Evolutionary conservation across 1,140 invertebrate species (phyloP), one percentile per base, ranked within the genome.

Genomic region (Chrysomallon squamiferum): DNA sequence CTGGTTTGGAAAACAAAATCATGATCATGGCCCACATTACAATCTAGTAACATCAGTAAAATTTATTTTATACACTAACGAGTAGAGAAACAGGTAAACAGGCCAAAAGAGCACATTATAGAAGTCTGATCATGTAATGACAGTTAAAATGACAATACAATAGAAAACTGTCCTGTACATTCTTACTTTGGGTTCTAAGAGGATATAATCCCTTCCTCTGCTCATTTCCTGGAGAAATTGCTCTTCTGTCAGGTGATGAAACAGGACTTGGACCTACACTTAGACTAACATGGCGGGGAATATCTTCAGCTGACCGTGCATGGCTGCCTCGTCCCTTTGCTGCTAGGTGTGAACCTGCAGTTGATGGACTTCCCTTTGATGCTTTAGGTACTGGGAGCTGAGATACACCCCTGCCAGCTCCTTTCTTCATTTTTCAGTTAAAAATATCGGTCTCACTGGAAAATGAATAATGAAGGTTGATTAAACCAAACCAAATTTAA

Each of bases 301-400:
- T 72, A 56, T 81, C 76, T 56, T 81, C 79, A 3, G 77, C 74
- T 22, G 79, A 81, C 50, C 71, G 72, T 29, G 79, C 67, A 59
- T 73, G 66, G 54, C 65, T 73, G 30, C 57, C 58, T 4, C 49
- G 52, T 27, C 73, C 74, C 43, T 66, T 68, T 25, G 67, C 63
- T 5, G 35, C 35, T 27, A 73, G 52, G 0, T 66, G 60, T 25
- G 77, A 73, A 38, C 71, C 71, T 20, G 71, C 69, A 54, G 61
- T 73, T 2, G 66, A 64, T 33, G 79, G 79, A 59, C 71, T 76
- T 29, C 76, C 72, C 35, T 67, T 73, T 20, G 76, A 78, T 22
- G 63, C 33, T 47, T 75, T 76, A 15, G 79, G 73, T 18, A 79
- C 72, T 18, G 77, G 79, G 13, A 77, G 72, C 43, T 77, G 75